Evolutionary conservation across 35 echinoderm and acorn worm species (phyloP).

Genomic region (Amphiura filiformis): DNA sequence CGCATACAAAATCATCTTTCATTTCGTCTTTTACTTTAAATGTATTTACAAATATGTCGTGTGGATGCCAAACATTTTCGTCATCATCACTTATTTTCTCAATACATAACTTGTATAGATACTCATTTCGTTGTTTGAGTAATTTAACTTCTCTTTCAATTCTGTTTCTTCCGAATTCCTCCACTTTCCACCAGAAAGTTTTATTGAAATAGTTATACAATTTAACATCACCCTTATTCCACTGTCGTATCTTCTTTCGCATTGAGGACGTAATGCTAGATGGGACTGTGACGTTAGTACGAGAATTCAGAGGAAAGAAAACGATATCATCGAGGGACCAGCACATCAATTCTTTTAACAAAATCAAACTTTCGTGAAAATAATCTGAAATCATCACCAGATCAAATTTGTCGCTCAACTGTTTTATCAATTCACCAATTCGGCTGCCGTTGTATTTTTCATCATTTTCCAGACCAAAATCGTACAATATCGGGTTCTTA

Average conservation of each 20-base stretch:
- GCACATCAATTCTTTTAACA: constrained; percentile 77
- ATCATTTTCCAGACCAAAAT: constrained; percentile 46
- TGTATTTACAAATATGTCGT: constrained; percentile 49
- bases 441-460: background rate
- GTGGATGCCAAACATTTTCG: constrained; percentile 51
- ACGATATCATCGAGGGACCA: constrained; percentile 91
- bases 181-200: constrained; percentile 81
- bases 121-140: constrained; percentile 15
- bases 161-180: constrained; percentile 58
- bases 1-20: constrained; percentile 39
- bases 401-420: constrained; percentile 55
- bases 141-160: constrained; percentile 62
- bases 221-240: constrained; percentile 79
- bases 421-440: constrained; percentile 38
- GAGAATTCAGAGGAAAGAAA: constrained; percentile 56
- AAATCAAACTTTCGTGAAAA: constrained; percentile 84
- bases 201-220: constrained; percentile 80
- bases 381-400: constrained; percentile 90
- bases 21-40: constrained; percentile 39
- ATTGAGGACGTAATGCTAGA: constrained; percentile 4
- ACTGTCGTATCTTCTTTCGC: constrained; percentile 23
- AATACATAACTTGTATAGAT: constrained; percentile 51
- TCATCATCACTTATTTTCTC: constrained; percentile 31
- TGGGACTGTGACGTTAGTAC: constrained; percentile 31
- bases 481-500: constrained; percentile 72